phyloP scores from a whole-genome alignment of 2,888 invertebrate species.

The Panopea generosa region DNA sequence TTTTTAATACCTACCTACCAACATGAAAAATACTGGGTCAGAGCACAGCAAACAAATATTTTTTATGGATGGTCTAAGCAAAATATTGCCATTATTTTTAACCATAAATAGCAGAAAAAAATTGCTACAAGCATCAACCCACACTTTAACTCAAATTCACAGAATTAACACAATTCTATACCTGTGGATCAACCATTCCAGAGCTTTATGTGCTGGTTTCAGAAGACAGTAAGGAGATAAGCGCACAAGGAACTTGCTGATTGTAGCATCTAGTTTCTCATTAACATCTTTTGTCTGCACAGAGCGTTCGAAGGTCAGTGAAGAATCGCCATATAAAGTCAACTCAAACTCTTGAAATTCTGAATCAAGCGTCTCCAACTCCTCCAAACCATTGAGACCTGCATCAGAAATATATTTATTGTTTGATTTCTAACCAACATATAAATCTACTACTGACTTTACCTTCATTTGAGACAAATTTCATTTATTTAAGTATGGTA shows the following conservation, averaged over 20 bases:
- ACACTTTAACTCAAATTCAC: too few species aligned
- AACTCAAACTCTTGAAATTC: constrained; percentile 91
- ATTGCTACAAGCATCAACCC: too few species aligned
- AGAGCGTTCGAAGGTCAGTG: constrained; percentile 92
- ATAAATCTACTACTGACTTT: too few species aligned
- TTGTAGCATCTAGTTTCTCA: constrained; percentile 90
- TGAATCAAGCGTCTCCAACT: constrained; percentile 91
- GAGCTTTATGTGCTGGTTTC: constrained; percentile 93
- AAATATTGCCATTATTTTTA: too few species aligned
- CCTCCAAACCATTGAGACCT: constrained; percentile 93
- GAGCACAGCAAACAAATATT: too few species aligned
- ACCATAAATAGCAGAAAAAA: too few species aligned
- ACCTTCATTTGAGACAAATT: too few species aligned
- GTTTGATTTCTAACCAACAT: neutral
- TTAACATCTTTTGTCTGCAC: constrained; percentile 91
- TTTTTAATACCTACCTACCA: too few species aligned
- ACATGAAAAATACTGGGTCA: too few species aligned
- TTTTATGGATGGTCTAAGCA: too few species aligned
- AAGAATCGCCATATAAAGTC: constrained; percentile 91
- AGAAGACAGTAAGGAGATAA: constrained; percentile 95
- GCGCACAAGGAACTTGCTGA: constrained; percentile 91
- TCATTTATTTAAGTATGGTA: too few species aligned
- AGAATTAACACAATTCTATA: too few species aligned
- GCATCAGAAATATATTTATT: constrained; percentile 37
- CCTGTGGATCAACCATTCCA: constrained; percentile 97